Base-by-base conservation (phyloP, 2,113 vertebrate species). In the Oreochromis spilurus region DNA sequence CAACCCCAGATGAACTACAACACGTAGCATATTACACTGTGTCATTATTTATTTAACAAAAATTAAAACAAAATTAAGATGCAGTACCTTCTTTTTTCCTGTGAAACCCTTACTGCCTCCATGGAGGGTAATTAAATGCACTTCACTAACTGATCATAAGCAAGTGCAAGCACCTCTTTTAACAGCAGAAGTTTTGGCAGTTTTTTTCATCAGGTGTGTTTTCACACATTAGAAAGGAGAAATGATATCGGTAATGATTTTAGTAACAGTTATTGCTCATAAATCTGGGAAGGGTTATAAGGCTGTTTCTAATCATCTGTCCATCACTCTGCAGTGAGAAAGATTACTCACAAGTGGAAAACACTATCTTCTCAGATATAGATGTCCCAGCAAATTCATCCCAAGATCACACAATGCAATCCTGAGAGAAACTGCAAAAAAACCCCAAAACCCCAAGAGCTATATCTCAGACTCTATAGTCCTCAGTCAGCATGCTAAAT, bases 381-480 rank as follows among this genome's bases (percentile, higher is more conserved):
- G 67, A 26, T 26, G 21, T 72, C 38, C 67, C 7, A 45, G 38
- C 1, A 26, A 72, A 45, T 45, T 43, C 7, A 72, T 17, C 21
- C 67, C 67, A 72, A 72, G 21, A 26, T 45, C 67, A 72, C 21
- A 45, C 67, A 45, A 36, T 45, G 21, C 67, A 72, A 72, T 45
- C 0, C 65, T 65, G 31, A 38, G 17, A n/a, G 34, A 67, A 38
- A 67, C 34, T 36, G 31, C 31, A 65, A 65, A 70, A 70, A 65
- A 3, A 3, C 1, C 43, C 4, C 1, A 0, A 11, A 19, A 11
- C 0, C 34, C 26, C 36, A 38, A 65, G n/a, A 43, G 38, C n/a
- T 2, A 70, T 14, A 72, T 26, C 21, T 72, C 21, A 72, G 21
- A 26, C 67, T 70, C 1, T 43, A 43, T 14, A 70, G 65, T 9